These are phyloP conservation scores for Zeuzera pyrina DNA, from an alignment of 2,888 invertebrate species.

Conservation along the genomic window DNA sequence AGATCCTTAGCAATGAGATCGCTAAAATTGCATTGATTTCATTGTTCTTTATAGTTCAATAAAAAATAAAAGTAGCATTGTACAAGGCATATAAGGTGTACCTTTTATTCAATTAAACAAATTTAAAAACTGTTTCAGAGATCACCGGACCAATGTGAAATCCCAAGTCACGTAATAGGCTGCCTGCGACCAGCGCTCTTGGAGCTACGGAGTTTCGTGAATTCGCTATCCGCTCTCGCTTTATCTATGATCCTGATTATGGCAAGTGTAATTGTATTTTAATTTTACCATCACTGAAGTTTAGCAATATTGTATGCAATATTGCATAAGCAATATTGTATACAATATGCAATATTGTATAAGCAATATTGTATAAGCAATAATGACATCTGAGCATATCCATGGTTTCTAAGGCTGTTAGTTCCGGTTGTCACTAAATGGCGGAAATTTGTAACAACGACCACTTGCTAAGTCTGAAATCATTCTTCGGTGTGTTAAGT, in stretches of 20 bases:
- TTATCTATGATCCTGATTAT: conserved; percentile 44
- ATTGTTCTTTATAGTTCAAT: neutral
- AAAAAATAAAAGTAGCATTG: neutral
- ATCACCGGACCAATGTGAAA: conserved; percentile 34
- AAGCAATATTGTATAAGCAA: too few species aligned
- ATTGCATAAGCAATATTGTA: too few species aligned
- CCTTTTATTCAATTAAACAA: neutral
- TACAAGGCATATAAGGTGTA: too few species aligned
- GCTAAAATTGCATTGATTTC: neutral
- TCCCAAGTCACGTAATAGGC: conserved; percentile 32
- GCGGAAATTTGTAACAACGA: too few species aligned
- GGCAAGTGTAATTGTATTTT: conserved; percentile 26
- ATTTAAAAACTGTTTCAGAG: conserved; percentile 20
- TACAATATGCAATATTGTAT: too few species aligned
- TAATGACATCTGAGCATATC: too few species aligned
- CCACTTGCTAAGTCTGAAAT: too few species aligned
- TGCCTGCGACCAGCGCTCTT: conserved; percentile 41
- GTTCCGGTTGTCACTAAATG: too few species aligned
- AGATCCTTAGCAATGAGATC: too few species aligned
- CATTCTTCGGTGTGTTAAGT: too few species aligned
- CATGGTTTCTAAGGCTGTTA: too few species aligned
- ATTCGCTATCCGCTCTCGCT: conserved; percentile 39
- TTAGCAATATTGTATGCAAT: too few species aligned
- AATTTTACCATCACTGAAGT: neutral
- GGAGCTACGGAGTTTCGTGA: conserved; percentile 42